Evolutionary conservation across 2,113 vertebrate genomes (phyloP).

Genomic region (Phylloscopus trochilus): DNA sequence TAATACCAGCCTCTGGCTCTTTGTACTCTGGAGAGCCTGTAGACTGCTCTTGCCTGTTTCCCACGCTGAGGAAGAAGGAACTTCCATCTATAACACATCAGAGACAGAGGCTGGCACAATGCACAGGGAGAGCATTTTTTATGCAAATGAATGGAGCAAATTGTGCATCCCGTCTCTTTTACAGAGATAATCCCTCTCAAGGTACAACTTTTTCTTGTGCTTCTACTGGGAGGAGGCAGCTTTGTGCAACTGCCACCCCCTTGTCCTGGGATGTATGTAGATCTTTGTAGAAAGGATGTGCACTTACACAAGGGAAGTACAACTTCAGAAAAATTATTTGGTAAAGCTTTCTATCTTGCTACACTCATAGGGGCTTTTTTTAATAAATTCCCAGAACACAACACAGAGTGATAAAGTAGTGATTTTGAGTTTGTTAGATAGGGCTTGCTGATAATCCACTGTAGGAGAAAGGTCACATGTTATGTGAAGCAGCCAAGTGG

Average conservation of each 20-base stretch:
- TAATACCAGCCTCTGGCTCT: conserved; percentile 32
- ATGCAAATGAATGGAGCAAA: conserved; percentile 20
- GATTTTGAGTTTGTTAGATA: not conserved
- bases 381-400: not conserved
- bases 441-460: not conserved
- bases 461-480: not conserved
- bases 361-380: not conserved
- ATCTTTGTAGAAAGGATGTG: not conserved
- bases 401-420: not conserved
- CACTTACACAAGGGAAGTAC: not conserved
- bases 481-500: not conserved
- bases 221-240: not conserved
- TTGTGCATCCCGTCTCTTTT: not conserved
- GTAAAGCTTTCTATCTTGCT: not conserved
- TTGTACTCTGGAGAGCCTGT: conserved; percentile 40
- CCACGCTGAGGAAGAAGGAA: conserved; percentile 41
- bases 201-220: conserved; percentile 13
- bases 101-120: not conserved
- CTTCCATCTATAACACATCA: conserved; percentile 10
- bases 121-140: conserved; percentile 12
- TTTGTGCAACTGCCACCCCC: not conserved
- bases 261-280: not conserved
- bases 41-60: not conserved
- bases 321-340: not conserved
- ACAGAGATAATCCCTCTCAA: conserved; percentile 41